A percentile compares a stretch with the other conserved stretches of the same genome.
Conservation (phyloP, 2,797 vertebrate species). For the Xenentodon cancila region DNA sequence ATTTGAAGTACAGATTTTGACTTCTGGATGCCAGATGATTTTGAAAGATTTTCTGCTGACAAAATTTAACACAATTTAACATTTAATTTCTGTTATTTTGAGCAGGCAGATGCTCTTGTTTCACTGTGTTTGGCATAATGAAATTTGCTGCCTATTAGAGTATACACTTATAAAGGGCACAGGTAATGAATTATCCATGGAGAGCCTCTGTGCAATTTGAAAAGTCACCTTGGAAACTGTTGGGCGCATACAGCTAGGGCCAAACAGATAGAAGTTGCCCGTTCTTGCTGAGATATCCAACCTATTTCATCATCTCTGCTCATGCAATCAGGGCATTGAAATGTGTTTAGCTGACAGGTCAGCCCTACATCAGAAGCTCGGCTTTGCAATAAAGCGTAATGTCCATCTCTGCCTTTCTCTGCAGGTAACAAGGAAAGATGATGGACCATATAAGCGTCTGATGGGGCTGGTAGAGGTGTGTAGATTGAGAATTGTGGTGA, state of each 20-base stretch:
- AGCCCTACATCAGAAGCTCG: conserved; percentile 66
- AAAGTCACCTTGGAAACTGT: conserved; percentile 83
- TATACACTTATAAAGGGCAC: conserved; percentile 64
- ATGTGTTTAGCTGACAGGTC: conserved; percentile 77
- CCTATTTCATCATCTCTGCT: conserved; percentile 82
- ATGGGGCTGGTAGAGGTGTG: conserved; percentile 53
- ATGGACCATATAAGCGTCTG: conserved; percentile 63
- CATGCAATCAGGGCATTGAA: conserved; percentile 71
- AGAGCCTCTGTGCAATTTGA: conserved; percentile 71
- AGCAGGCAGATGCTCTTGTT: conserved; percentile 63
- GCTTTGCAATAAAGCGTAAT: conserved; percentile 77
- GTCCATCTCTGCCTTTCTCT: conserved; percentile 73
- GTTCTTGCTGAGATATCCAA: conserved; percentile 78
- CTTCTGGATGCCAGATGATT: background rate
- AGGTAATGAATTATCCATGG: conserved; percentile 79
- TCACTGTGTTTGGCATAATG: conserved; percentile 66
- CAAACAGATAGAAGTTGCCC: conserved; percentile 73
- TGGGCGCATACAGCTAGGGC: conserved; percentile 66
- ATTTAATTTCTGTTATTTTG: conserved; percentile 50
- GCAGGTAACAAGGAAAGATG: conserved; percentile 83
- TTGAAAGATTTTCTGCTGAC: background rate
- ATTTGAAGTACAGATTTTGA: conserved; percentile 13
- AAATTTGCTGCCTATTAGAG: conserved; percentile 73
- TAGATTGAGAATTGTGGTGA: conserved; percentile 63
- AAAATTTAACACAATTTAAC: conserved; percentile 28